phyloP scores from a whole-genome alignment of 2,888 invertebrate genomes.

The Morinoia aosen region DNA sequence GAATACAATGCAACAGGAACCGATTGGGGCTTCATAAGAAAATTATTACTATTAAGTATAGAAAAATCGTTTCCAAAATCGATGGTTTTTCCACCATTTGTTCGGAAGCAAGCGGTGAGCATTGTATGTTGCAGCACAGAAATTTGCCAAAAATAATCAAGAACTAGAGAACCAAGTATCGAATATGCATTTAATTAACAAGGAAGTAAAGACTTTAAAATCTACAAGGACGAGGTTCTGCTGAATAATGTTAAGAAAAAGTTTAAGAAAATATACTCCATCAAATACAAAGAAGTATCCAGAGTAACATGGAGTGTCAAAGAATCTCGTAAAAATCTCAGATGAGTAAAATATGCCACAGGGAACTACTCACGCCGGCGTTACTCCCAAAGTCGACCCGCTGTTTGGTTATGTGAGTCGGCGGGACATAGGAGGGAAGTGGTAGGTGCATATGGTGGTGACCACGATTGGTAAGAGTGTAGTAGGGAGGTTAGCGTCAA shows the following conservation, averaged over 20 bases:
- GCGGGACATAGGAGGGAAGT: not conserved
- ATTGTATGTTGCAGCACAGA: not conserved
- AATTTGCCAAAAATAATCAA: not conserved
- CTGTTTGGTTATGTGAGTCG: not conserved
- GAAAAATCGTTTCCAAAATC: not conserved
- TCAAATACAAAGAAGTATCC: slow-evolving; percentile 5
- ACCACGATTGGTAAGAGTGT: not conserved
- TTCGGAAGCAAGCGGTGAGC: not conserved
- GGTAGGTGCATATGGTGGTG: not conserved
- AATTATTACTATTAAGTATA: not conserved
- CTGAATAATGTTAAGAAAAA: not conserved
- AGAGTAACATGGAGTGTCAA: not conserved
- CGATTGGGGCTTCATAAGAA: not conserved
- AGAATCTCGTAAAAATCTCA: slow-evolving; percentile 19
- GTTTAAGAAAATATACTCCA: slow-evolving; percentile 20
- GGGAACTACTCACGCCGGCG: slow-evolving; percentile 43
- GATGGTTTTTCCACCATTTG: not conserved
- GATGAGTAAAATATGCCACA: slow-evolving; percentile 20
- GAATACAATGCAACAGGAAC: not conserved
- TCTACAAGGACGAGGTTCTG: slow-evolving; percentile 32
- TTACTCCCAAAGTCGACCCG: slow-evolving; percentile 13
- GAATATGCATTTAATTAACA: slow-evolving; percentile 3
- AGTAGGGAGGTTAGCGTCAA: not conserved
- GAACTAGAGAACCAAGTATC: not conserved
- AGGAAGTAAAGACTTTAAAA: not conserved